Evolutionary conservation across 2,888 invertebrate genomes (phyloP), one percentile per base, ranked within the genome.

Genomic region (Eilema caniola): DNA sequence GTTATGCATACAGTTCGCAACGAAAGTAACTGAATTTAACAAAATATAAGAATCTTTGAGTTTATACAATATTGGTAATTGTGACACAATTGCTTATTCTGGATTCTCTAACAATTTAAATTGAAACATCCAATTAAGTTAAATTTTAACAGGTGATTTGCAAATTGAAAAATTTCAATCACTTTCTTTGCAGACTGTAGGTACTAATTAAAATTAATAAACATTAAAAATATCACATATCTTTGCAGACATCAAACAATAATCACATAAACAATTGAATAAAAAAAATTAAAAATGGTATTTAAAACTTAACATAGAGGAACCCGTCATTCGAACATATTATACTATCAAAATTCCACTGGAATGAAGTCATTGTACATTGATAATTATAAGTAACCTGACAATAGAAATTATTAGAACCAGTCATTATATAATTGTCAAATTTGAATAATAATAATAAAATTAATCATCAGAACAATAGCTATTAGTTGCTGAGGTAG

Each of bases 401-500:
- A 76, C 72, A 78, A 78, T 75, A 62, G 31, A 77, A 73, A 28
- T 74, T 68, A 74, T 74, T 62, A 73, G 65, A 78, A 76, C 72
- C 69, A 74, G 76, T 78, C 53, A 74, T n/a, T 76, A 74, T 73
- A 71, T 71, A 16, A 78, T 77, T 74, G 78, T 70, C 73, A 80
- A 60, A 73, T 70, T 64, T 69, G n/a, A 63, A 67, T 69, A 37
- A 70, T 75, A 75, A 23, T 23, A 60, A 2, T 31, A 8, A 23
- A 31, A 37, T 78, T 81, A 89, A 62, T 90, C 85, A 33, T 88
- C 85, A 3, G 90, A 90, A 71, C 82, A 85, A 74, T 80, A 89
- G 76, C 93, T 93, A 59, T 86, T 91, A 1, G 91, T 89, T 0
- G 91, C 89, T 0, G 93, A 93, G 72, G 78, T 89, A 0, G 92